Percentiles rank a stretch among this genome's conserved stretches.
phyloP scores from a whole-genome alignment of 1,140 invertebrate species.

The Aphis craccivora region DNA sequence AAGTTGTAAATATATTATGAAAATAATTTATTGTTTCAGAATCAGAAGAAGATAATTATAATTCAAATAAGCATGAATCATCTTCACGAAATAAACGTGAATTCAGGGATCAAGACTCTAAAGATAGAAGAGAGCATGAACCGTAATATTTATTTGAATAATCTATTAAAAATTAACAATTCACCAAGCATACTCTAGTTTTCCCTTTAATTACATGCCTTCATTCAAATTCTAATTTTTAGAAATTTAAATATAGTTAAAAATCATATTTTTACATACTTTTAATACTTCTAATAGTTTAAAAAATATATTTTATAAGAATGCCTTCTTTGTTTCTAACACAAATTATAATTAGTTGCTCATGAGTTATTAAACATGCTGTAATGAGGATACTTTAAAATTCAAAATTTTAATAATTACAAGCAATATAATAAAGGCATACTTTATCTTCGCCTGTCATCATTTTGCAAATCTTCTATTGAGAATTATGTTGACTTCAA shows the following conservation, averaged over 20 bases:
- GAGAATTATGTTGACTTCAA: too few species aligned
- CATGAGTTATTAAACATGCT: too few species aligned
- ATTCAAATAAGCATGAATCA: constrained; percentile 13
- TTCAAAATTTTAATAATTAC: too few species aligned
- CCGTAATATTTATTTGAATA: constrained; percentile 14
- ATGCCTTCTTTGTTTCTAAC: neutral
- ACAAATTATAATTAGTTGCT: neutral
- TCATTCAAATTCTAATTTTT: neutral
- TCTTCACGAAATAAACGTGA: constrained; percentile 37
- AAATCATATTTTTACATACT: neutral
- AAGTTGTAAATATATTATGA: neutral
- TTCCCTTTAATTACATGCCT: neutral
- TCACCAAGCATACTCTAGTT: neutral
- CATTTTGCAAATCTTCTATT: too few species aligned
- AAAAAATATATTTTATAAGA: neutral
- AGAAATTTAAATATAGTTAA: neutral
- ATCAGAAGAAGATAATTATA: constrained; percentile 46
- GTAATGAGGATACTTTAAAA: too few species aligned
- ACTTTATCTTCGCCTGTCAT: too few species aligned
- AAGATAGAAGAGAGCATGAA: constrained; percentile 49
- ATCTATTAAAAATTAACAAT: neutral
- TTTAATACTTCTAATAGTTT: too few species aligned
- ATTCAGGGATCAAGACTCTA: constrained; percentile 13
- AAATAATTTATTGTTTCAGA: constrained; percentile 20
- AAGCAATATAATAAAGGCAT: too few species aligned